Evolutionary conservation across 1,140 invertebrate species (phyloP), one percentile per base, ranked within the genome.

Genomic region (Drosophila sp.): DNA sequence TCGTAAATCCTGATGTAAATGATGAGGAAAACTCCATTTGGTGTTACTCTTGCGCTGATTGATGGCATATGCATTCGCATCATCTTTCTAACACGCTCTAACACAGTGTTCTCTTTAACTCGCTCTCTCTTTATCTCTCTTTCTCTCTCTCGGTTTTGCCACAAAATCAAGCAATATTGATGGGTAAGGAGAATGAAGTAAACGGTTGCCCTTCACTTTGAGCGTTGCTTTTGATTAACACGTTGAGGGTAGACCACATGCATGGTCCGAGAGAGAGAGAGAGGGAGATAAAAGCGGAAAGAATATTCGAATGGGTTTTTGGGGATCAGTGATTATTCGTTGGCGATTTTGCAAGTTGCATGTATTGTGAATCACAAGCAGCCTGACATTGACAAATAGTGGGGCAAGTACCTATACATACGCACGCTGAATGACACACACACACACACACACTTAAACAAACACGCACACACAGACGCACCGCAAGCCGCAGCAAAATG

Each of bases 301-400:
- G 55, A 32, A 23, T 3, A 57, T 23, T 35, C 3, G 30, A 57
- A 23, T 57, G 11, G n/a, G 23, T 10, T 8, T 41, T 41, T 17
- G 10, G 35, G 38, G 33, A 17, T 35, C 25, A 27, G 35, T 41
- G 60, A 38, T 44, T 40, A 44, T 38, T 35, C 60, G 40, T 35
- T 41, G 40, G 38, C 44, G 44, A 50, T 50, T 50, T 50, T 50
- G 44, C 44, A 25, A 50, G 44, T 50, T 50, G n/a, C 44, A 27
- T 50, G 44, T 38, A 56, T 66, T 76, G 73, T 66, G 72, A 75
- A 75, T 75, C 38, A 30, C 38, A 35, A 33, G 72, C 70, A 41
- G 58, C 44, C 76, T 87, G 83, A 86, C 83, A 86, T 87, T 86
- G 83, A 86, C 83, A 86, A 83, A 86, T 87, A 87, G 83, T 86